Conservation (phyloP, 2,888 invertebrate species). For the Cephus runcator region DNA sequence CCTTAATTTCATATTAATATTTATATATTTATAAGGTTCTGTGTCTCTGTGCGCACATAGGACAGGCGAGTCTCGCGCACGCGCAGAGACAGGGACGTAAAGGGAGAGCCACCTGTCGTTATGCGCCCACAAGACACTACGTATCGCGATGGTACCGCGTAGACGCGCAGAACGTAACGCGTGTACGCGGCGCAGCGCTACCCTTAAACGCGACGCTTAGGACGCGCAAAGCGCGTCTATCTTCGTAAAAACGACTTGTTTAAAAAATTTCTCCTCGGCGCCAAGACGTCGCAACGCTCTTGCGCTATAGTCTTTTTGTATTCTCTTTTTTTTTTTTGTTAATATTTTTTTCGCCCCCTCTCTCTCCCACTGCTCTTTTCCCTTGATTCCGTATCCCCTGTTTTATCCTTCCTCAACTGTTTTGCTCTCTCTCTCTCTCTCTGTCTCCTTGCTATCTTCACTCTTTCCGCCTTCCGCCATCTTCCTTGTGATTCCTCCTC, state of each 20-base stretch:
- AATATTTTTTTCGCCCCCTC: slow-evolving; percentile 10
- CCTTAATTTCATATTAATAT: slow-evolving; percentile 9
- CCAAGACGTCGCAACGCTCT: slow-evolving; percentile 11
- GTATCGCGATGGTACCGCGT: background rate
- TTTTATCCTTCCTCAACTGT: slow-evolving; percentile 10
- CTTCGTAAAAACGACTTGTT: slow-evolving; percentile 41
- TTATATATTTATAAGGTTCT: slow-evolving; percentile 5
- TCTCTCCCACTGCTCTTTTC: slow-evolving; percentile 15
- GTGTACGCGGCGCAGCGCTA: background rate
- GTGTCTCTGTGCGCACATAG: background rate
- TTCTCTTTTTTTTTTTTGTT: slow-evolving; percentile 22
- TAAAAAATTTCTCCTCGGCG: slow-evolving; percentile 29
- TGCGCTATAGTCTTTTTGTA: slow-evolving; percentile 20
- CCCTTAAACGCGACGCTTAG: slow-evolving; percentile 32
- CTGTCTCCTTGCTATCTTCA: slow-evolving; percentile 17
- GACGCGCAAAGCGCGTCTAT: slow-evolving; percentile 34
- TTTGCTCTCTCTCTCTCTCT: slow-evolving; percentile 15
- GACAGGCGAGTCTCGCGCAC: background rate
- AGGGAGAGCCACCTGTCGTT: background rate
- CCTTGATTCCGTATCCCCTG: slow-evolving; percentile 15
- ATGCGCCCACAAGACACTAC: background rate
- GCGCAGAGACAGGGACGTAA: background rate
- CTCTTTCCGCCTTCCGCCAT: slow-evolving; percentile 1
- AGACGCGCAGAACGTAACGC: background rate
- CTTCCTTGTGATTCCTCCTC: background rate